These are phyloP conservation scores for Ceratosolen fusciceps DNA, from an alignment of 1,140 invertebrate species.

Conservation along the genomic window DNA sequence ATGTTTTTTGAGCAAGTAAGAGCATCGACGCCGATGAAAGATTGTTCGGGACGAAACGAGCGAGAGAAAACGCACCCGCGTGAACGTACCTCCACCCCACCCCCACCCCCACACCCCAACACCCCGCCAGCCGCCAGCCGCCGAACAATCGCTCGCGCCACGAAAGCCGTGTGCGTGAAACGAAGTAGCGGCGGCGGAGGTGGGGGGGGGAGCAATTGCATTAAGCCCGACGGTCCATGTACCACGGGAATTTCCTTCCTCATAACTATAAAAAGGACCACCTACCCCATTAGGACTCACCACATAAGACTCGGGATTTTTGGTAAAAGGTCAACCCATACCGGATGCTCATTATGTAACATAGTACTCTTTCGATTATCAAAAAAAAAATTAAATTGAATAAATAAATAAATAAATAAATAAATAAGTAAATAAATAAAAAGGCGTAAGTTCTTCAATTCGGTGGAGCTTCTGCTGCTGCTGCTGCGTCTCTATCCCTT, in stretches of 20 bases:
- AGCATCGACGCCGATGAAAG: slow-evolving; percentile 1
- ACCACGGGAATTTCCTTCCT: slow-evolving; percentile 2
- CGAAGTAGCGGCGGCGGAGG: too few relatives aligned
- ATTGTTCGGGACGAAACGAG: neutral
- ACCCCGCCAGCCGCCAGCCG: neutral
- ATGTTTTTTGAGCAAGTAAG: slow-evolving; percentile 26
- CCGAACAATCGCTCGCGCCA: too few relatives aligned
- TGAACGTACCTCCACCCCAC: too few relatives aligned
- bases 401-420: too few relatives aligned
- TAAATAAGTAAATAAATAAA: too few relatives aligned
- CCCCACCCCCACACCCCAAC: slow-evolving; percentile 1
- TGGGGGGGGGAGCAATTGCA: slow-evolving; percentile 31
- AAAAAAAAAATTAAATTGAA: too few relatives aligned
- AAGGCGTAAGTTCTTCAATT: neutral
- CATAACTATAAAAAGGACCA: slow-evolving; percentile 22
- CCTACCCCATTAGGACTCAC: slow-evolving; percentile 40
- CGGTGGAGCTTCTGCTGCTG: too few relatives aligned
- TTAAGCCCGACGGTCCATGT: slow-evolving; percentile 25
- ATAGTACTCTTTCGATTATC: slow-evolving; percentile 1
- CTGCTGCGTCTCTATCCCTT: neutral
- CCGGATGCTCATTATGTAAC: slow-evolving; percentile 27
- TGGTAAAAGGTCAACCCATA: slow-evolving; percentile 8
- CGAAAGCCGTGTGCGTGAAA: too few relatives aligned
- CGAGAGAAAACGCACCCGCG: slow-evolving; percentile 21
- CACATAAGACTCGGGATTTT: slow-evolving; percentile 11